Percentiles rank a stretch among this genome's conserved stretches.
Conservation (phyloP, 2,797 vertebrate species). For the Karalla daura region DNA sequence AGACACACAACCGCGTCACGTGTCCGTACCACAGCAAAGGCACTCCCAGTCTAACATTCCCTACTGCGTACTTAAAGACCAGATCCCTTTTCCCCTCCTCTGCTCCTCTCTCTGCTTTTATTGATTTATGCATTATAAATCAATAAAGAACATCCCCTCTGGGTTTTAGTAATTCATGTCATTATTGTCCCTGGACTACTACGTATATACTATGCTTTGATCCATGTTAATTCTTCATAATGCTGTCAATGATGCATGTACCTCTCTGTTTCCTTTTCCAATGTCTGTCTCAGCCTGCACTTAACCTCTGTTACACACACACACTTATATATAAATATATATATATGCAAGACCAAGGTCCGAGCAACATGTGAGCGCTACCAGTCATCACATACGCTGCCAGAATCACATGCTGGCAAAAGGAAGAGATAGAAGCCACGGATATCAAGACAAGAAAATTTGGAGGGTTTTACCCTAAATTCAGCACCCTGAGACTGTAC, state of each 20-base stretch:
- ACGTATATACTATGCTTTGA: not conserved
- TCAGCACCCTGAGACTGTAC: no score
- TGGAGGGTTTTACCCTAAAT: no score
- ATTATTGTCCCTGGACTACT: not conserved
- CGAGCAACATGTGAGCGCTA: no score
- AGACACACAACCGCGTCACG: not conserved
- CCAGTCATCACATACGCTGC: no score
- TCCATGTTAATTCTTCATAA: not conserved
- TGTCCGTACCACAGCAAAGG: not conserved
- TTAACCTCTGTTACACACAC: no score
- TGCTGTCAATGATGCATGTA: not conserved
- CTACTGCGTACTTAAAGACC: not conserved
- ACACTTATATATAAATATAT: no score
- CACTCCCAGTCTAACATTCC: not conserved
- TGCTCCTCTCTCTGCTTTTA: not conserved
- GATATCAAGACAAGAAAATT: no score
- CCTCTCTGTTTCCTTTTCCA: not conserved
- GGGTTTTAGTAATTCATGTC: not conserved
- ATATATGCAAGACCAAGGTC: no score
- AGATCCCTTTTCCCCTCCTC: not conserved
- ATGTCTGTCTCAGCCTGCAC: not conserved
- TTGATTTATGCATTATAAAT: slow-evolving; percentile 1
- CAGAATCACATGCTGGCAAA: no score
- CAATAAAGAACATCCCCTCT: not conserved
- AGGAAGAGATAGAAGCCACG: no score